Evolutionary conservation across 1,140 invertebrate genomes (phyloP).

Genomic region (Caenorhabditis remanei): DNA sequence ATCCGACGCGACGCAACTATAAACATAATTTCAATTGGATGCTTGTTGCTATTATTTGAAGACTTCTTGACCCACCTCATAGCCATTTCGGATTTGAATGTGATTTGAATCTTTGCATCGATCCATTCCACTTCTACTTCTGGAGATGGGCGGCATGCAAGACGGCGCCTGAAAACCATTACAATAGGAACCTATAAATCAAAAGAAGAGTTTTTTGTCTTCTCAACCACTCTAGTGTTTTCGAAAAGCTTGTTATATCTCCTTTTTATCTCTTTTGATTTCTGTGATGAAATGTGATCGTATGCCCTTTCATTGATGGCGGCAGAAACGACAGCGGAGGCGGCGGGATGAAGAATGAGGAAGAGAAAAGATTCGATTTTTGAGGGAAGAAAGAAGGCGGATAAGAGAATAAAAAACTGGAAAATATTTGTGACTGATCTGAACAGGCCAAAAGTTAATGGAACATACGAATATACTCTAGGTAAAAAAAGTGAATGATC

Average conservation of each 20-base stretch:
- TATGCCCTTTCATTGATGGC: not conserved
- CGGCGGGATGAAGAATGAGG: slow-evolving; percentile 15
- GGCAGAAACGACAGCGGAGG: not conserved
- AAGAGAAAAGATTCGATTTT: not conserved
- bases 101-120: slow-evolving; percentile 31
- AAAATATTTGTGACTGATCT: slow-evolving; percentile 12
- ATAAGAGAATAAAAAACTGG: not conserved
- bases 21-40: slow-evolving; percentile 12
- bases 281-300: slow-evolving; percentile 2
- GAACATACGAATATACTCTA: slow-evolving; percentile 16
- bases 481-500: not conserved
- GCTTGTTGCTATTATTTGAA: not conserved
- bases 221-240: not conserved
- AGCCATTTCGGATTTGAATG: not conserved
- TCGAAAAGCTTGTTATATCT: slow-evolving; percentile 31
- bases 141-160: slow-evolving; percentile 25
- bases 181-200: not conserved
- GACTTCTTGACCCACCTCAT: slow-evolving; percentile 42
- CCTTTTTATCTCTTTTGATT: not conserved
- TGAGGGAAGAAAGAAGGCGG: not conserved
- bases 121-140: slow-evolving; percentile 43
- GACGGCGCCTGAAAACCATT: slow-evolving; percentile 28
- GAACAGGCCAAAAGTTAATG: not conserved
- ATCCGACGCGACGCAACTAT: slow-evolving; percentile 45
- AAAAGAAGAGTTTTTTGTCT: not conserved